Conservation (phyloP, 1,140 invertebrate genomes). For the Pseudomyrmex dendroicus region DNA sequence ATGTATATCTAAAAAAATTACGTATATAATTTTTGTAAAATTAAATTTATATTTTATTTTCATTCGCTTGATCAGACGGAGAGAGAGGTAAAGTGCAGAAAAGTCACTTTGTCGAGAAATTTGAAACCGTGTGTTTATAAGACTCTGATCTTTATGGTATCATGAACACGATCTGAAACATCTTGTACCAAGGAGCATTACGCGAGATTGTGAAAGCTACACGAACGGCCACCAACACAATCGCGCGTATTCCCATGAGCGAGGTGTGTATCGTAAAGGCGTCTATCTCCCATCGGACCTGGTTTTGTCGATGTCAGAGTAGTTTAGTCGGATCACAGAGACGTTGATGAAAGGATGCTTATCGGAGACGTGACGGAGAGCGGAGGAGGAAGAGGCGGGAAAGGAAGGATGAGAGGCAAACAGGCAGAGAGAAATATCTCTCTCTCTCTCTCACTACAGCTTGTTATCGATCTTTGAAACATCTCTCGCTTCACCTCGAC, state of each 20-base stretch:
- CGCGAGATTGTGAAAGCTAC: conserved; percentile 31
- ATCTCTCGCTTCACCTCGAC: conserved; percentile 45
- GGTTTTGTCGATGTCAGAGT: conserved; percentile 63
- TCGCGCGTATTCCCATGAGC: conserved; percentile 19
- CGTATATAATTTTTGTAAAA: background rate
- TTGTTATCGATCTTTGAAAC: conserved; percentile 58
- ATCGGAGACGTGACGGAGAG: conserved; percentile 30
- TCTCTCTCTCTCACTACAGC: conserved; percentile 43
- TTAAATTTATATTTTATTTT: too few species aligned
- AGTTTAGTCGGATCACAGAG: conserved; percentile 67
- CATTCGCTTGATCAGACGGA: too few species aligned
- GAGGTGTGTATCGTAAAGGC: conserved; percentile 60
- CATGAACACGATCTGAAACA: background rate
- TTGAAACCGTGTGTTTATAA: conserved; percentile 14
- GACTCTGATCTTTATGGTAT: conserved; percentile 7
- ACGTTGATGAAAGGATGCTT: conserved; percentile 64
- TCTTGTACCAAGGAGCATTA: conserved; percentile 35
- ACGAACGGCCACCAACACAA: conserved; percentile 39
- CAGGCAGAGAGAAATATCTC: conserved; percentile 12
- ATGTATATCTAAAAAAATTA: background rate
- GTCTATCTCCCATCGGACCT: conserved; percentile 67
- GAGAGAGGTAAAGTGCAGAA: background rate
- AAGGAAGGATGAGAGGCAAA: conserved; percentile 12
- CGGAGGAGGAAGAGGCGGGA: conserved; percentile 20
- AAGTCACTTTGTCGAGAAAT: background rate